Evolutionary conservation across 2,797 vertebrate species (phyloP).

Genomic region (Galaxias olidus): DNA sequence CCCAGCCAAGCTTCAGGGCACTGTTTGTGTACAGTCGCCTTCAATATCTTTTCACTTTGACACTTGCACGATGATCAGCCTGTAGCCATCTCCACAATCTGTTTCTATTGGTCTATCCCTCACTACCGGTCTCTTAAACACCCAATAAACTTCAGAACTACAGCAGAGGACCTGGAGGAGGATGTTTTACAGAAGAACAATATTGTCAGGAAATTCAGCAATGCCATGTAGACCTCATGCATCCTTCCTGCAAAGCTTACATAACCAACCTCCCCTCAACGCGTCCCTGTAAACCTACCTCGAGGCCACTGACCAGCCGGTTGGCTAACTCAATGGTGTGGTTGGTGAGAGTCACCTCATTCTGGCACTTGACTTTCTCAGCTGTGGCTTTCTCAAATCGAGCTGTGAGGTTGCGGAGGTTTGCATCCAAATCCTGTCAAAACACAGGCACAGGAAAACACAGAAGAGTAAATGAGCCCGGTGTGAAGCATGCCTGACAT

Average conservation of each 20-base stretch:
- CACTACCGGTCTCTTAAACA: constrained; percentile 70
- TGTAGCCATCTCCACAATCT: constrained; percentile 72
- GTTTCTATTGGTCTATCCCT: constrained; percentile 66
- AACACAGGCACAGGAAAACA: constrained; percentile 27
- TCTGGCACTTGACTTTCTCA: constrained; percentile 82
- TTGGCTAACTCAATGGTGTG: constrained; percentile 79
- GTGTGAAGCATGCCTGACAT: too few relatives aligned
- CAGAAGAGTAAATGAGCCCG: background rate
- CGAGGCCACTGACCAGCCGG: constrained; percentile 79
- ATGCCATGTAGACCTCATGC: too few relatives aligned
- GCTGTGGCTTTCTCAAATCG: constrained; percentile 79
- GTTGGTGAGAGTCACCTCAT: constrained; percentile 78
- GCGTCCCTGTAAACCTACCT: constrained; percentile 75
- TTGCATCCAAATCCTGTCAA: constrained; percentile 78
- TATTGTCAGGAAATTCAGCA: too few relatives aligned
- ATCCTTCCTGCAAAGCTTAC: too few relatives aligned
- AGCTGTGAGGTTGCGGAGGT: constrained; percentile 74
- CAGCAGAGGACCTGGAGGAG: too few relatives aligned
- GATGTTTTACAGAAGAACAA: too few relatives aligned
- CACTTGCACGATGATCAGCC: constrained; percentile 63
- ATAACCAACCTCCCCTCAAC: background rate
- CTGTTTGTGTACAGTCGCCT: constrained; percentile 34
- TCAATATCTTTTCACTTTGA: constrained; percentile 50
- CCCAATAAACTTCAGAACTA: too few relatives aligned
- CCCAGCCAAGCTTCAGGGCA: constrained; percentile 26